phyloP scores from a whole-genome alignment of 2,888 invertebrate genomes.

The Volucella zonaria region DNA sequence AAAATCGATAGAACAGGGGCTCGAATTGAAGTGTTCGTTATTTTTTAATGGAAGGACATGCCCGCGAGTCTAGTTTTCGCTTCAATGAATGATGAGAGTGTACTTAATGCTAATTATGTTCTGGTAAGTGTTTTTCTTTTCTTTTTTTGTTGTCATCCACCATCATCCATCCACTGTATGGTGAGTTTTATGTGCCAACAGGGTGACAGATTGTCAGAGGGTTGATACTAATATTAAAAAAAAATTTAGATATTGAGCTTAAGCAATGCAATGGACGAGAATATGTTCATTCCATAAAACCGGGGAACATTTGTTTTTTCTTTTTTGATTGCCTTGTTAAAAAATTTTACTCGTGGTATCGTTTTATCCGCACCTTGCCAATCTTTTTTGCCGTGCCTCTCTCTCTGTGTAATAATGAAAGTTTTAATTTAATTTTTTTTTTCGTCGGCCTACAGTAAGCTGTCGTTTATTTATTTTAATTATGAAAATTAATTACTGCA shows the following conservation, averaged over 20 bases:
- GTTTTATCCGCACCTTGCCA: background rate
- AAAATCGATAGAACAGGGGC: background rate
- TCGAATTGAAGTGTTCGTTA: conserved; percentile 19
- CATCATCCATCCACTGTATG: background rate
- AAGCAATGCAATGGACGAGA: background rate
- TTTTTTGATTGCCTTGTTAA: conserved; percentile 54
- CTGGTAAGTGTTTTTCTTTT: conserved; percentile 33
- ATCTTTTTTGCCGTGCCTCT: background rate
- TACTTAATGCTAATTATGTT: conserved; percentile 72
- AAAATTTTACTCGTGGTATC: conserved; percentile 40
- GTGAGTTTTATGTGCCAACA: conserved; percentile 42
- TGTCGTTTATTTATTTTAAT: conserved; percentile 67
- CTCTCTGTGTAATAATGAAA: conserved; percentile 56
- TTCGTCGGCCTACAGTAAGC: conserved; percentile 7
- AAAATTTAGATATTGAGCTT: conserved; percentile 6
- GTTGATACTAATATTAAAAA: background rate
- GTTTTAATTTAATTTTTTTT: conserved; percentile 61
- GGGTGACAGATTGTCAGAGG: conserved; percentile 39
- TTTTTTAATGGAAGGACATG: conserved; percentile 63
- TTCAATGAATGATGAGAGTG: conserved; percentile 63
- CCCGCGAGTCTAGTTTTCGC: conserved; percentile 63
- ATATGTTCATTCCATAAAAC: conserved; percentile 28
- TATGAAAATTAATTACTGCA: conserved; percentile 73
- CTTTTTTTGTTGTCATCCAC: background rate
- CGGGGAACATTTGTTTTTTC: conserved; percentile 7